Evolutionary conservation across 2,888 invertebrate species (phyloP).

Genomic region (Chymomyza procnemis): DNA sequence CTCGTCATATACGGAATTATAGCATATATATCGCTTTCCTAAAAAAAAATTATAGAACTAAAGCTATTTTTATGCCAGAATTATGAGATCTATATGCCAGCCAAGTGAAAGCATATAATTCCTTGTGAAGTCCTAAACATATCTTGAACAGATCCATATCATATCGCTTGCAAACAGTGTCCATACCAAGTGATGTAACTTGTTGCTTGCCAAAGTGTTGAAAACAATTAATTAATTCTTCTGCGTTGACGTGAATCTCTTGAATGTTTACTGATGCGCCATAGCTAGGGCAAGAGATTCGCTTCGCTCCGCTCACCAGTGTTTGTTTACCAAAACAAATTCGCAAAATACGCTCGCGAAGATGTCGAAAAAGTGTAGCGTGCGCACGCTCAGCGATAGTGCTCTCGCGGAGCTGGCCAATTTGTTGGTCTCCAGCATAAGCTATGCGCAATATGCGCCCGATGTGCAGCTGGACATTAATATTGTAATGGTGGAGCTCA

Average conservation of each 20-base stretch:
- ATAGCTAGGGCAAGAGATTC: neutral
- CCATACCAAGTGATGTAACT: conserved; percentile 54
- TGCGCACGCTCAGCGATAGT: conserved; percentile 81
- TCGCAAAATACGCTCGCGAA: neutral
- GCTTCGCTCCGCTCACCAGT: neutral
- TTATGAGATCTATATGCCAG: conserved; percentile 5
- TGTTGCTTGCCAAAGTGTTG: neutral
- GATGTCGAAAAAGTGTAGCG: conserved; percentile 84
- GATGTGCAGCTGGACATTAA: conserved; percentile 82
- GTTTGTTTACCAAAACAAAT: neutral
- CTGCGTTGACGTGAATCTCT: too few species aligned
- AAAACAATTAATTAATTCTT: neutral
- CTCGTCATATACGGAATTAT: conserved; percentile 18
- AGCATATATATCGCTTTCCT: conserved; percentile 51
- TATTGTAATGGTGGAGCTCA: conserved; percentile 82
- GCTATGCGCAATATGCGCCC: conserved; percentile 80
- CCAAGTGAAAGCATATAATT: neutral
- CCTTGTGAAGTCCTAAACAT: neutral
- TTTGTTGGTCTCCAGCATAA: conserved; percentile 82
- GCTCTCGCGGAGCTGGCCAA: conserved; percentile 82
- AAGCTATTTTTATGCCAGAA: conserved; percentile 49
- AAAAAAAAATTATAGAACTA: neutral
- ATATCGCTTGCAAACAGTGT: neutral
- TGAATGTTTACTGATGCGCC: neutral
- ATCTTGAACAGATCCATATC: neutral